Conservation (phyloP, 2,888 invertebrate species). For the Stenchaetothrips biformis region DNA sequence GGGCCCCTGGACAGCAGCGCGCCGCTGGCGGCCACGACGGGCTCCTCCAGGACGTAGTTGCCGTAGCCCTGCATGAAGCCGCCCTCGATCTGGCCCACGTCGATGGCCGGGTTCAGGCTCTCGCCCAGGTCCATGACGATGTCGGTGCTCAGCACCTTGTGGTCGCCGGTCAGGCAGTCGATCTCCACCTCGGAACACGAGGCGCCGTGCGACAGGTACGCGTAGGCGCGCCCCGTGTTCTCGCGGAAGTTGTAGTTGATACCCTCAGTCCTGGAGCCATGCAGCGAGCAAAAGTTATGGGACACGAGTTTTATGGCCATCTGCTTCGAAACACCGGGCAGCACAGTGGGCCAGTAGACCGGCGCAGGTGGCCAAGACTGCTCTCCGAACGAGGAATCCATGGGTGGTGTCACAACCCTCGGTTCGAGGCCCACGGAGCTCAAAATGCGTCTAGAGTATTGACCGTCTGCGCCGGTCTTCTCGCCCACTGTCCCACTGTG, state of each 20-base stretch:
- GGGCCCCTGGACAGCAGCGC: slow-evolving; percentile 80
- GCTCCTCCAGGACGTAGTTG: slow-evolving; percentile 83
- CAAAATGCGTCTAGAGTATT: no score
- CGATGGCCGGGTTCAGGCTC: slow-evolving; percentile 93
- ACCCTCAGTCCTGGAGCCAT: slow-evolving; percentile 59
- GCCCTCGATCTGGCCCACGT: slow-evolving; percentile 95
- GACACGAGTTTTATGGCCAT: no score
- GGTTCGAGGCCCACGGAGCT: no score
- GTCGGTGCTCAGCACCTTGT: slow-evolving; percentile 80
- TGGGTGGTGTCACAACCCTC: no score
- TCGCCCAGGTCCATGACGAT: slow-evolving; percentile 97
- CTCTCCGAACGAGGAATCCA: no score
- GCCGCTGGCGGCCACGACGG: slow-evolving; percentile 80
- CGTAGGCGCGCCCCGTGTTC: slow-evolving; percentile 68
- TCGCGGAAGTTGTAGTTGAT: slow-evolving; percentile 62
- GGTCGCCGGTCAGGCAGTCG: no score
- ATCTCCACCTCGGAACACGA: slow-evolving; percentile 83
- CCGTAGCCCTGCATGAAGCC: slow-evolving; percentile 94
- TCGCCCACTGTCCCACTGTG: no score
- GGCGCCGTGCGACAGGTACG: slow-evolving; percentile 82
- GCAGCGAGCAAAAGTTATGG: no score
- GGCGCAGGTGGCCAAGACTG: no score
- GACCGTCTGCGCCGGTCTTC: no score
- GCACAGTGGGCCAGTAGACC: no score
- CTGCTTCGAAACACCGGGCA: no score